Evolutionary conservation across 2,797 vertebrate genomes (phyloP), one percentile per base, ranked within the genome.

Genomic region (Sebastiscus tertius): DNA sequence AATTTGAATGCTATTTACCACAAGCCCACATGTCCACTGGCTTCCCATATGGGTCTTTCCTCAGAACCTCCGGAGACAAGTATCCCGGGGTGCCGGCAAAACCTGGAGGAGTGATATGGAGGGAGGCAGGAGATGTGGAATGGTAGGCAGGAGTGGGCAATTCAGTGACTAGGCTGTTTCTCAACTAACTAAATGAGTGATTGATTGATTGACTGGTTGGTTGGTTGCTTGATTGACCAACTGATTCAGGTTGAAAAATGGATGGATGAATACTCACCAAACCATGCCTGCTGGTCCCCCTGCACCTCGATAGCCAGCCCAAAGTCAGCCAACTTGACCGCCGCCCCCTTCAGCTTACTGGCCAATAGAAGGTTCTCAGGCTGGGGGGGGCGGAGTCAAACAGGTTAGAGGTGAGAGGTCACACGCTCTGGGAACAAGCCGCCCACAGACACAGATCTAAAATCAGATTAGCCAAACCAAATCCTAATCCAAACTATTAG

Each of bases 11-110:
- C 79, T 84, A 93, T 97, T 97, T 95, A 99, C 98, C 98, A 0
- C 98, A 99, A 74, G 98, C 98, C 98, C 98, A 99, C 93, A 99
- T 97, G 93, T 99, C 98, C 94, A 99, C 98, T 0, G 98, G 97
- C 92, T 99, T 99, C 80, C 98, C 98, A 10, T 99, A 99, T 0
- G 98, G 98, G 66, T 99, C 98, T 96, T 99, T 99, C 88, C 98
- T 95, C 89, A 99, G 94, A 81, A 99, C 98, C 88, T 99, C 98
- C 0, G 98, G 98, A 77, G 98, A 99, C 72, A 99, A 96, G 81
- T 99, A 99, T 64, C 98, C 98, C 0, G 98, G 98, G 14, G 98
- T 99, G 73, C 98, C 98, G 27, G 98, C 98, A 31, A 99, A 99
- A 89, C 98, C 98, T 99, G 92, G 49, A 89, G 78, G 70, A 80